Conservation (phyloP, 92 coral and sea anemone genomes). For the Anthopleura xanthogrammica region DNA sequence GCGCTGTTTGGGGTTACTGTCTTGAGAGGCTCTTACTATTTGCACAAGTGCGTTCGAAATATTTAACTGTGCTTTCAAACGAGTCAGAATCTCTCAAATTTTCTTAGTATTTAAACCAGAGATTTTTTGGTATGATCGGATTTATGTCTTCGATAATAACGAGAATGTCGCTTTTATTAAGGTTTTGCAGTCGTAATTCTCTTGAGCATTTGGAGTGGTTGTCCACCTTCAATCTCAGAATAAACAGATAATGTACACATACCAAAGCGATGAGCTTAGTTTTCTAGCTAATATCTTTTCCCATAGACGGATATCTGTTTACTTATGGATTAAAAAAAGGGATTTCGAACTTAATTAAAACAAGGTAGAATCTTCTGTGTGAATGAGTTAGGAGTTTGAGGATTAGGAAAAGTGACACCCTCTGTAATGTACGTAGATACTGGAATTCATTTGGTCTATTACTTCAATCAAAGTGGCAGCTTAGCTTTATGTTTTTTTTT, state of each 20-base stretch:
- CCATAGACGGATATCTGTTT: conserved; percentile 9
- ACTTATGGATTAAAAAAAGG: neutral
- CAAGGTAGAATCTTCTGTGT: neutral
- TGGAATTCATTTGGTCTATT: neutral
- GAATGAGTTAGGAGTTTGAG: neutral
- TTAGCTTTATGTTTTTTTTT: neutral
- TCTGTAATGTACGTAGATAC: neutral
- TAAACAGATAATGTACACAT: conserved; percentile 6
- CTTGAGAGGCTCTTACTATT: neutral
- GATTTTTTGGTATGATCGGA: conserved; percentile 5
- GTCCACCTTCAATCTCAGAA: neutral
- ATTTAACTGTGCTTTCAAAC: neutral
- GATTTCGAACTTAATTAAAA: conserved; percentile 16
- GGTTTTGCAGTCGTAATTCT: neutral
- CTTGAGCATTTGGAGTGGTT: conserved; percentile 1
- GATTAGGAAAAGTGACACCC: conserved; percentile 9
- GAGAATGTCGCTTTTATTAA: neutral
- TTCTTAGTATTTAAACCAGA: neutral
- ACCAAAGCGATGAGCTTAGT: neutral
- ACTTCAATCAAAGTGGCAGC: neutral
- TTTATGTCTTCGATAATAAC: neutral
- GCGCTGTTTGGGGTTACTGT: neutral
- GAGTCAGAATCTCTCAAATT: neutral
- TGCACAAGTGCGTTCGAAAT: neutral
- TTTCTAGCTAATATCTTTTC: neutral